These are phyloP conservation scores for Agrotis ipsilon DNA, from an alignment of 2,888 invertebrate species.

Conservation along the genomic window DNA sequence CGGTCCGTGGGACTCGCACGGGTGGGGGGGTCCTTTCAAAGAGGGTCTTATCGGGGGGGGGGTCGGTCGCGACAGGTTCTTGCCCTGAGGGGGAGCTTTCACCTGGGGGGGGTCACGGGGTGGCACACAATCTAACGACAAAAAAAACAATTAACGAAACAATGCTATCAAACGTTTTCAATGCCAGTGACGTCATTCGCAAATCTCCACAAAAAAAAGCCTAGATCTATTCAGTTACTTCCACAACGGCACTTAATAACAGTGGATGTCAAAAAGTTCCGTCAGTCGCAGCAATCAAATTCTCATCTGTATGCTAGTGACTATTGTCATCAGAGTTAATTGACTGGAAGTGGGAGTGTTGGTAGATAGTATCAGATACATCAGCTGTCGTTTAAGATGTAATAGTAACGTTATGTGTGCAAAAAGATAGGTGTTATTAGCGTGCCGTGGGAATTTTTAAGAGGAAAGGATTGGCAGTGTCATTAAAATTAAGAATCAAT, in stretches of 20 bases:
- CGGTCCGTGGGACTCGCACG: too few species aligned
- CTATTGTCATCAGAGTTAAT: conserved; percentile 60
- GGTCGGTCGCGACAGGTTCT: too few species aligned
- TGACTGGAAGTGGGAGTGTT: conserved; percentile 52
- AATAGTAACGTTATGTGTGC: conserved; percentile 5
- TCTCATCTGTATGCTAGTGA: conserved; percentile 48
- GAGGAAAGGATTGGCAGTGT: not conserved
- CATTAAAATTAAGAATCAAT: not conserved
- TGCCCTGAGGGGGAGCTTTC: too few species aligned
- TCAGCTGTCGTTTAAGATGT: conserved; percentile 36
- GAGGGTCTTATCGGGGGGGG: too few species aligned
- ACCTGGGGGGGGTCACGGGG: too few species aligned
- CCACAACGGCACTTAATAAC: conserved; percentile 46
- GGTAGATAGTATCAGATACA: conserved; percentile 49
- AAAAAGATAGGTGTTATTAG: conserved; percentile 1
- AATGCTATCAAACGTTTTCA: not conserved
- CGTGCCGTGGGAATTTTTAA: conserved; percentile 30
- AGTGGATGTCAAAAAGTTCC: conserved; percentile 33
- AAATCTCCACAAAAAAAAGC: conserved; percentile 14
- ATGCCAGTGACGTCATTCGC: conserved; percentile 20
- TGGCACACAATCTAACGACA: too few species aligned
- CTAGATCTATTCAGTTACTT: conserved; percentile 10
- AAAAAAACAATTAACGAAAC: conserved; percentile 2
- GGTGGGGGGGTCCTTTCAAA: too few species aligned
- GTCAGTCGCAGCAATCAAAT: conserved; percentile 56